Conservation (phyloP, 1,140 invertebrate genomes). For the Dufourea novaeangliae region DNA sequence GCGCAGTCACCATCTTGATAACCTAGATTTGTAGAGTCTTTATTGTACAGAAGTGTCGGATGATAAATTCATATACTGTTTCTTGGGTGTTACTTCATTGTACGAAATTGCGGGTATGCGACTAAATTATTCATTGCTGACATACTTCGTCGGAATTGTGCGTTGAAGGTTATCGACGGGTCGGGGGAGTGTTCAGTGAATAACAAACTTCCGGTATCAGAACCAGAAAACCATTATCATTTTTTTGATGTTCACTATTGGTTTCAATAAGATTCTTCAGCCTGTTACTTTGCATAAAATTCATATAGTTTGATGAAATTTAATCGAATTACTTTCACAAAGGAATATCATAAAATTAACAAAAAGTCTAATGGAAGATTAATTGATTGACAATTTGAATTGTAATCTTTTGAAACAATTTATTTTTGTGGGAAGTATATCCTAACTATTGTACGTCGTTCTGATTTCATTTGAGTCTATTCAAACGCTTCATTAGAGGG, state of each 20-base stretch:
- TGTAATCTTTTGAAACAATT: no score
- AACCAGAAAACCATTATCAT: background rate
- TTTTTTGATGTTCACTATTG: background rate
- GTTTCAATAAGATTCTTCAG: no score
- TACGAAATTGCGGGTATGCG: background rate
- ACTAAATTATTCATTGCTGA: background rate
- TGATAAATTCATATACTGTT: background rate
- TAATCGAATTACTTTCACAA: no score
- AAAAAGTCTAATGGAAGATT: no score
- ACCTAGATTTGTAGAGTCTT: background rate
- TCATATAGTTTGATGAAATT: no score
- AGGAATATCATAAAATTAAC: no score
- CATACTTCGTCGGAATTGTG: background rate
- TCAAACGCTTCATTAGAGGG: conserved; percentile 3
- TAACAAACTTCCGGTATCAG: background rate
- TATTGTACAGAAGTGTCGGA: background rate
- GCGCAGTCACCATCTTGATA: background rate
- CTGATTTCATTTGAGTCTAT: no score
- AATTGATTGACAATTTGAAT: no score
- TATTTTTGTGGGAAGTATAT: no score
- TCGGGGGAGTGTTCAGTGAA: background rate
- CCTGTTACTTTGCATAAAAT: no score
- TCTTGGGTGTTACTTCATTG: background rate
- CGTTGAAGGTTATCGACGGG: background rate
- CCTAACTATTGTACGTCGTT: no score